Evolutionary conservation across 1,140 invertebrate genomes (phyloP).

Genomic region (Oedothorax gibbosus): DNA sequence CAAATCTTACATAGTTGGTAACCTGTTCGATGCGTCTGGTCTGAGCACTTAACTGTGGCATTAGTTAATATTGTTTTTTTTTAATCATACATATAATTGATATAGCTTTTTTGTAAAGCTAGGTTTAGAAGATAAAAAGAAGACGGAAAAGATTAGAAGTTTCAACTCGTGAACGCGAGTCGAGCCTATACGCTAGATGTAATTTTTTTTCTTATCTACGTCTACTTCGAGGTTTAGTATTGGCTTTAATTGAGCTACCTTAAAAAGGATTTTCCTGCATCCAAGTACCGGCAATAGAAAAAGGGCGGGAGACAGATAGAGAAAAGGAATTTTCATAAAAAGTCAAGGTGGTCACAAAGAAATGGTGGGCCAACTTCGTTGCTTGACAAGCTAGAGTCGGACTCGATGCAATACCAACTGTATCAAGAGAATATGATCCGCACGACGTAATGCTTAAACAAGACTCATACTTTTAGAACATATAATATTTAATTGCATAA

Average conservation of each 20-base stretch:
- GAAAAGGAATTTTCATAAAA: slow-evolving; percentile 43
- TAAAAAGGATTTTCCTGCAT: slow-evolving; percentile 44
- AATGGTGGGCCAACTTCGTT: no score
- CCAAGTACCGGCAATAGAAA: slow-evolving; percentile 34
- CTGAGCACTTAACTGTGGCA: slow-evolving; percentile 34
- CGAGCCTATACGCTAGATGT: slow-evolving; percentile 56
- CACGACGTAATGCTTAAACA: no score
- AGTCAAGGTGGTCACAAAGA: not conserved
- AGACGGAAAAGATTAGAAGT: slow-evolving; percentile 46
- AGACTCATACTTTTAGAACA: no score
- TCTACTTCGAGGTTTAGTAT: slow-evolving; percentile 55
- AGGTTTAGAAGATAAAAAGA: slow-evolving; percentile 60
- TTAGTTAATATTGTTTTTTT: slow-evolving; percentile 18
- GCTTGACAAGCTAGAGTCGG: no score
- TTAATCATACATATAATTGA: slow-evolving; percentile 31
- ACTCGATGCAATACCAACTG: no score
- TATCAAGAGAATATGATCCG: no score
- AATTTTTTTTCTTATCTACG: slow-evolving; percentile 34
- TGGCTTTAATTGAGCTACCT: slow-evolving; percentile 60
- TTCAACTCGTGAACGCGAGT: slow-evolving; percentile 29
- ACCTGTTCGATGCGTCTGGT: slow-evolving; percentile 8
- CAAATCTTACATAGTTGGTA: slow-evolving; percentile 46
- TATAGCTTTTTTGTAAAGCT: slow-evolving; percentile 41
- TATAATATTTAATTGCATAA: no score
- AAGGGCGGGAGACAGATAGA: not conserved